Evolutionary conservation across 1,140 invertebrate genomes (phyloP).

Genomic region (Ectropis grisescens): DNA sequence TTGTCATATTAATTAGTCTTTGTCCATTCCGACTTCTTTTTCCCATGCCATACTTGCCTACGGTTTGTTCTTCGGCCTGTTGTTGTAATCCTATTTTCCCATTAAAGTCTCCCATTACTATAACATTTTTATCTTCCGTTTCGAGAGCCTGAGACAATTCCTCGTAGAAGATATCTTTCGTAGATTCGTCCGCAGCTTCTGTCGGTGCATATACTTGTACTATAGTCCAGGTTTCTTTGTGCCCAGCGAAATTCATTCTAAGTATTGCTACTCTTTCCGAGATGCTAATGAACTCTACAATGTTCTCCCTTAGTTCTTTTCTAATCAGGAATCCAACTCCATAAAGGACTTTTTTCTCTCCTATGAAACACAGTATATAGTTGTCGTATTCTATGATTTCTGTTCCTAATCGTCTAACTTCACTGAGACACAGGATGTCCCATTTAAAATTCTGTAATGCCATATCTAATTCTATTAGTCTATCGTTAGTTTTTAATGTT

Average conservation of each 20-base stretch:
- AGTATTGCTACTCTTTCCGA: conserved; percentile 2
- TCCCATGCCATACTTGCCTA: no score
- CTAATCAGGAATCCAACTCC: conserved; percentile 2
- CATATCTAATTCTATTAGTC: neutral
- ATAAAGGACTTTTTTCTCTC: conserved; percentile 1
- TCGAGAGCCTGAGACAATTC: neutral
- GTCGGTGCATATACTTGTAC: no score
- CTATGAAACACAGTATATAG: conserved; percentile 1
- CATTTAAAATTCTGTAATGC: conserved; percentile 1
- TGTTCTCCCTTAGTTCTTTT: neutral
- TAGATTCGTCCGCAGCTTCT: no score
- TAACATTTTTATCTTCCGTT: neutral
- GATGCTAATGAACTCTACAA: neutral
- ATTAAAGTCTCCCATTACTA: no score
- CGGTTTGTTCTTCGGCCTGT: neutral
- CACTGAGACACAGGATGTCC: conserved; percentile 2
- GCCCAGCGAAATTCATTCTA: conserved; percentile 1
- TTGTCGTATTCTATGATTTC: conserved; percentile 1
- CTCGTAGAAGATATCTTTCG: neutral
- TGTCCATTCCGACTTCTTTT: no score
- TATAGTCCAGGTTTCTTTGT: neutral
- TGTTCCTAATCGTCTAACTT: conserved; percentile 3
- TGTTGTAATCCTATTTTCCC: neutral
- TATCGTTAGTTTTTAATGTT: conserved; percentile 3
- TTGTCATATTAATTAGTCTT: no score